Evolutionary conservation across 2,888 invertebrate genomes (phyloP), one percentile per base, ranked within the genome.

Genomic region (Acanthosoma haemorrhoidale): DNA sequence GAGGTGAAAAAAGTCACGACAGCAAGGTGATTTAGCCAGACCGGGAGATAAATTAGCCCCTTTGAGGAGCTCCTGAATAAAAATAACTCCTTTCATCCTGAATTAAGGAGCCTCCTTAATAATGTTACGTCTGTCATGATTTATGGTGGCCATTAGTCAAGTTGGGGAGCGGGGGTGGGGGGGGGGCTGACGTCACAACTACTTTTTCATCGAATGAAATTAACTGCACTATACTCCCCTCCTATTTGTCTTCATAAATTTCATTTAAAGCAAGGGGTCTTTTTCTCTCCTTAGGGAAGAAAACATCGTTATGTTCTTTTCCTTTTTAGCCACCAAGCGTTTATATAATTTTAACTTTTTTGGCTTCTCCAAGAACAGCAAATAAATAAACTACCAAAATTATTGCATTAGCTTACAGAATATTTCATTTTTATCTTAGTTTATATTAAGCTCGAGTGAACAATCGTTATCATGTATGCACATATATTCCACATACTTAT

Each of bases 21-120:
- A 67, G 57, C 34, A 43, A 31, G 67, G 67, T 67, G 43, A 67
- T 67, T 67, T 38, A 29, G 43, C 41, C n/a, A n/a, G n/a, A n/a
- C n/a, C 41, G 29, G 6, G 34, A 25, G 67, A 67, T 67, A 67
- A 67, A 67, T 51, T 36, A 51, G 51, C 13, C 34, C 57, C 51
- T 51, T 67, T 67, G 67, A 57, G 41, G 67, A 31, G 32, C 67
- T 57, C 13, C 67, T 67, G 67, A 67, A 67, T 67, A 67, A 67
- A 67, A 67, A 67, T 67, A 67, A 34, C 67, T 36, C 67, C 67
- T 67, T 67, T 67, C 67, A 67, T 67, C 67, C 67, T 43, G 67
- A 67, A 67, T 67, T 67, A 67, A 51, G 67, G 51, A 43, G 32
- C 15, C 38, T 39, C 67, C 57, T 67, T 67, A 67, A 67, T 67